Evolutionary conservation across 2,888 invertebrate genomes (phyloP), one percentile per base, ranked within the genome.

Genomic region (Drosophila testacea): DNA sequence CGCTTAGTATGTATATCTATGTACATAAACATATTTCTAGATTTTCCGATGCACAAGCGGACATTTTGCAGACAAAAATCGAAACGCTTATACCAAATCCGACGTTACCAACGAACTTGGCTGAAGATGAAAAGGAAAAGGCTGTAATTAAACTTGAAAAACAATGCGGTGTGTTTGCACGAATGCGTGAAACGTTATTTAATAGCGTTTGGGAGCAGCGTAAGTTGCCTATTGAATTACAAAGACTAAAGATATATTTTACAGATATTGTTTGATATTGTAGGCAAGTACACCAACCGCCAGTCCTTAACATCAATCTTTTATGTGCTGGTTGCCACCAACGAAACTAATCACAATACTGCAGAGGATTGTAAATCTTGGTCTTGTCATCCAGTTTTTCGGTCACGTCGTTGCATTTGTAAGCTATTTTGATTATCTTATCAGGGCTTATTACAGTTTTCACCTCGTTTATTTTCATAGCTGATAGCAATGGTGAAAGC

Each of bases 401-500:
- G 92, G 9, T 72, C 90, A 2, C 83, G 91, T 22, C 92, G 91
- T 72, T 92, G 92, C 71, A 34, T 81, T n/a, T 66, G 92, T 92
- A 79, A 81, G 89, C 0, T 9, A 13, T 5, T 10, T 9, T 5
- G 7, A 2, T 50, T 10, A 5, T 39, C 30, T 16, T 41, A 42
- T n/a, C 11, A 11, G 42, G 30, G 11, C 34, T 10, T 1, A 9
- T 38, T n/a, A n/a, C n/a, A 30, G n/a, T 11, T 16, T 32, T 22
- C 32, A 32, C 32, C 6, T 32, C 9, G 22, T 22, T 22, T 28
- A 7, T 36, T 7, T 11, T 7, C 9, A 11, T 16, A 85, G 82
- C 67, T 7, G 63, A 50, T 4, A 51, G 6, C 30, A 54, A 36
- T 13, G 71, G 65, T 6, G 36, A 3, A 6, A 69, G 64, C n/a